Percentiles rank a stretch among this genome's conserved stretches.
These are phyloP conservation scores for Naso thynnoides DNA, from an alignment of 2,797 vertebrate species.

Conservation along the genomic window DNA sequence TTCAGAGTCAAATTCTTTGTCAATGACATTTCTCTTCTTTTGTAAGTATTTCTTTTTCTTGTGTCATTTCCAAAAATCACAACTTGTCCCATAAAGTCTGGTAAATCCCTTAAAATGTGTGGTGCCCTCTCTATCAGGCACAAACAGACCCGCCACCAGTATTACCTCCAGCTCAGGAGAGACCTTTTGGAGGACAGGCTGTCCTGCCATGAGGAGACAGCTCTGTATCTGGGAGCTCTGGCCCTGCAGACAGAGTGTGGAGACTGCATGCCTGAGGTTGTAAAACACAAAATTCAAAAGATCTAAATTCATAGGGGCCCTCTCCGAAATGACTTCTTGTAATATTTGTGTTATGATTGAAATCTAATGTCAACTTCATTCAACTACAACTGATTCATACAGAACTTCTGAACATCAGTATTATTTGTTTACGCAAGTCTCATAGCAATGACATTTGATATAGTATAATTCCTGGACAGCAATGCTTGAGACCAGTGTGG, in stretches of 20 bases:
- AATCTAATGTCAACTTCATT: neutral
- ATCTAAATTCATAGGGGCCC: neutral
- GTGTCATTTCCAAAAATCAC: neutral
- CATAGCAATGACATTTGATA: no score
- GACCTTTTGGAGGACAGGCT: conserved; percentile 91
- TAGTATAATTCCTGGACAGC: no score
- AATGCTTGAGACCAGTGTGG: no score
- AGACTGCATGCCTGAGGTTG: conserved; percentile 89
- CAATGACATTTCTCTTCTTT: conserved; percentile 84
- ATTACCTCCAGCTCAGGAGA: conserved; percentile 93
- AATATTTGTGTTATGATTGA: neutral
- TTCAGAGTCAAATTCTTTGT: conserved; percentile 93
- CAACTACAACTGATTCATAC: neutral
- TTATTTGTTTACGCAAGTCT: no score
- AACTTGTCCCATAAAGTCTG: accelerated
- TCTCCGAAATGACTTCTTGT: neutral
- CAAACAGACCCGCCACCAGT: conserved; percentile 89
- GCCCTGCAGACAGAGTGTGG: conserved; percentile 92
- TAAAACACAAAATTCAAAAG: neutral
- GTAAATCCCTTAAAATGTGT: neutral
- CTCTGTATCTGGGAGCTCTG: conserved; percentile 88
- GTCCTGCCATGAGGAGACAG: conserved; percentile 87
- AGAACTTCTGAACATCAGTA: no score
- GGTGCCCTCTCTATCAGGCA: conserved; percentile 78
- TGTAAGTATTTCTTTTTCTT: conserved; percentile 82